Percentiles rank a stretch among this genome's conserved stretches.
Evolutionary conservation across 2,797 vertebrate species (phyloP).

Genomic region (Oreochromis mossambicus): DNA sequence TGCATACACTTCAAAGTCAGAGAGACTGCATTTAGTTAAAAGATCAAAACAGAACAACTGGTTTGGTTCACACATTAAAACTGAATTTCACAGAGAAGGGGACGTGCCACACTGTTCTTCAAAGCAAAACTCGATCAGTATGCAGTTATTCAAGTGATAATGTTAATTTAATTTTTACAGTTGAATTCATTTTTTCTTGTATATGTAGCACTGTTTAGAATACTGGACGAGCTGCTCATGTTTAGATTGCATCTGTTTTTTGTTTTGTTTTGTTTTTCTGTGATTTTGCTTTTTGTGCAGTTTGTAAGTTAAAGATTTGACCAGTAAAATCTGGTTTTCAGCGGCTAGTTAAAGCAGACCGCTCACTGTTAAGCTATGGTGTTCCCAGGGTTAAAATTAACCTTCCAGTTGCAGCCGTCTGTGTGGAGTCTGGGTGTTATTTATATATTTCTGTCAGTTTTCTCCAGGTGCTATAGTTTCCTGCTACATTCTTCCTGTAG

Average conservation of each 20-base stretch:
- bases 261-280: neutral
- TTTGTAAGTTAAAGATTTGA: neutral
- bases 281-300: neutral
- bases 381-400: neutral
- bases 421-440: neutral
- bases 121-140: neutral
- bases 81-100: neutral
- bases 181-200: neutral
- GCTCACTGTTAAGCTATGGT: neutral
- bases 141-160: neutral
- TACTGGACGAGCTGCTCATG: neutral
- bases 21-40: neutral
- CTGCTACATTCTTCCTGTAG: neutral
- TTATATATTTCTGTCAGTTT: neutral
- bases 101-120: neutral
- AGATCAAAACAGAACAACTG: neutral
- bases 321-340: neutral
- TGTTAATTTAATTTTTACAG: neutral
- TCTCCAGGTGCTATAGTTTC: neutral
- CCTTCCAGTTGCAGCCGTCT: neutral
- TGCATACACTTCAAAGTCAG: neutral
- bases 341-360: neutral
- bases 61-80: neutral
- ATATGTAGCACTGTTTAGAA: neutral
- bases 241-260: neutral